Base-by-base conservation (phyloP, 2,113 vertebrate genomes). In the Pseudorasbora parva region DNA sequence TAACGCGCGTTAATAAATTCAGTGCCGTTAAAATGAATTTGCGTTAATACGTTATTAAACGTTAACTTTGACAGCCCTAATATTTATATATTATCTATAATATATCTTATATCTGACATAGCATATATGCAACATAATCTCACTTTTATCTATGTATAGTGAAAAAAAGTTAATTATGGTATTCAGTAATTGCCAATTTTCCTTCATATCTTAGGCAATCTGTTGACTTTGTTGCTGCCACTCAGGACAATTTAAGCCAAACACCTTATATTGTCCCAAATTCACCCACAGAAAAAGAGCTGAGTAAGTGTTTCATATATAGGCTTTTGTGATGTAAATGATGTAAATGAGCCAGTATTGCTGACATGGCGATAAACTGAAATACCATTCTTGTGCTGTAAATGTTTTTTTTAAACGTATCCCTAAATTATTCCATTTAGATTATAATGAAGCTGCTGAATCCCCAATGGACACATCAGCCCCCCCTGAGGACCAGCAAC, bases 251-350 rank as follows among this genome's bases (percentile, higher is more conserved):
- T 89, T 91, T 95, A 49, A 91, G 88, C 87, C 86, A 95, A 25
- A 92, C 87, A 19, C 95, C 94, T 72, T 90, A 97, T 72, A 95
- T 97, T 0, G 86, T 97, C 19, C 96, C 97, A 66, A 96, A 91
- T 92, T 97, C 96, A n/a, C 97, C 98, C 8, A 98, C 97, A 5
- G 97, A 94, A 82, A 90, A 88, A 69, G 86, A 87, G 85, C 89
- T 89, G 88, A 94, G 96, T 97, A 90, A 91, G 51, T 59, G 8
- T 75, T 84, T 82, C 11, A 74, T 9, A 51, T 30, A 15, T 6
- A 30, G 14, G 21, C 19, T 78, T 41, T 72, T 11, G 15, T 43
- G 72, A 12, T 78, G 27, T 60, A 21, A 11, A 11, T 15, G 37
- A 2, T 30, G 30, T 30, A n/a, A n/a, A n/a, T n/a, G n/a, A 41